Evolutionary conservation across 2,888 invertebrate genomes (phyloP).

Genomic region (Troglohyphantes excavatus): DNA sequence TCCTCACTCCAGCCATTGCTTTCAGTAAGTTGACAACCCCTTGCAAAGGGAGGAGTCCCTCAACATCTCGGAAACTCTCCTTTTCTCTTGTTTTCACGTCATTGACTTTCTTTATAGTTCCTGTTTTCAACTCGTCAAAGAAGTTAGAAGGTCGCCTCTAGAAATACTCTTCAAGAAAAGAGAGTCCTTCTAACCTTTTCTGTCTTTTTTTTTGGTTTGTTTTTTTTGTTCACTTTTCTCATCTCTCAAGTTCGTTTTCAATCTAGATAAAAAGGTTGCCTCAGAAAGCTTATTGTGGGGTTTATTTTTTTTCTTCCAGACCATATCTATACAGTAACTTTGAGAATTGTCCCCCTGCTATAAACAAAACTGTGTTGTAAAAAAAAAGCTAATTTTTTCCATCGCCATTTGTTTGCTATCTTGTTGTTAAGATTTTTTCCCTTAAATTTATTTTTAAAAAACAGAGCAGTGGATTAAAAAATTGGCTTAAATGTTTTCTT

Average conservation of each 20-base stretch:
- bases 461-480: no score
- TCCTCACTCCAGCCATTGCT: not conserved
- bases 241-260: constrained; percentile 51
- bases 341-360: constrained; percentile 12
- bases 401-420: no score
- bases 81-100: constrained; percentile 52
- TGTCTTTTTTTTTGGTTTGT: not conserved
- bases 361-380: not conserved
- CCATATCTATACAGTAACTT: constrained; percentile 50
- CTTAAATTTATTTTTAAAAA: no score
- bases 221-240: not conserved
- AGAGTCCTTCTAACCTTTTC: not conserved
- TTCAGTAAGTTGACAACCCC: constrained; percentile 54
- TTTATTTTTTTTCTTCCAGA: constrained; percentile 12
- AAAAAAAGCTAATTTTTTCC: not conserved
- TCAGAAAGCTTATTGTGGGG: constrained; percentile 51
- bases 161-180: constrained; percentile 34
- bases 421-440: no score
- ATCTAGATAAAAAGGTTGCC: constrained; percentile 59
- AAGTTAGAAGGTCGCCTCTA: constrained; percentile 54
- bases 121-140: constrained; percentile 60
- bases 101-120: constrained; percentile 56
- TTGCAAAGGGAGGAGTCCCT: not conserved
- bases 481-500: no score
- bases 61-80: constrained; percentile 10